Conservation (phyloP, 2,888 invertebrate species). For the Eilema sororculum region DNA sequence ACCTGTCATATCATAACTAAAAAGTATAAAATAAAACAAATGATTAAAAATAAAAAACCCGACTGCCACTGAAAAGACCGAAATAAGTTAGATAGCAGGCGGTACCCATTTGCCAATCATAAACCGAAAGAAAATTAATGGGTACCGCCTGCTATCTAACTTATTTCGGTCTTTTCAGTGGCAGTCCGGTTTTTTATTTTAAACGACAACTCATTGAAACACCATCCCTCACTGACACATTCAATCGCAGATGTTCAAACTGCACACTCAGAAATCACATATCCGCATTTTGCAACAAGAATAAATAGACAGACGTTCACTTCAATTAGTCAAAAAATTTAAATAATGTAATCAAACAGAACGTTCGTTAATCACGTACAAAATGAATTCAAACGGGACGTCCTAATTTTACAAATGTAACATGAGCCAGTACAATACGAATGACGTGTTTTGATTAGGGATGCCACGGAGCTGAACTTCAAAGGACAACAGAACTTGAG, state of each 20-base stretch:
- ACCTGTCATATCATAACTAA: too few species aligned
- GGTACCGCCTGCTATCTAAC: too few species aligned
- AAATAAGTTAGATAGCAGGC: too few species aligned
- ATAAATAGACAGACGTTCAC: neutral
- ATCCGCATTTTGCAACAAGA: neutral
- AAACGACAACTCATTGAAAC: neutral
- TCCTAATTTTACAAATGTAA: constrained; percentile 53
- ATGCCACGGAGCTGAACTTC: constrained; percentile 22
- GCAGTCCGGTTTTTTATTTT: too few species aligned
- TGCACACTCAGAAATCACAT: neutral
- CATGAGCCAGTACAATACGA: constrained; percentile 49
- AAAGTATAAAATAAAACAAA: too few species aligned
- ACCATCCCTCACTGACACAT: neutral
- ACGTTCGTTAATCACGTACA: constrained; percentile 40
- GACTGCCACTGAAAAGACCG: too few species aligned
- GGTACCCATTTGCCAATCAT: too few species aligned
- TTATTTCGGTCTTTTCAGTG: too few species aligned
- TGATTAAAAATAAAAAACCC: too few species aligned
- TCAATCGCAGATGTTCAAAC: neutral
- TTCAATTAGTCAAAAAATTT: constrained; percentile 27
- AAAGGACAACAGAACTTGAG: constrained; percentile 9
- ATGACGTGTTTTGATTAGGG: constrained; percentile 46
- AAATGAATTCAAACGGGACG: constrained; percentile 47
- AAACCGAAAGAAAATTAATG: too few species aligned
- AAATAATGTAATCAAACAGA: constrained; percentile 49